Evolutionary conservation across 2,797 vertebrate genomes (phyloP).

Genomic region (Buceros bicornis): DNA sequence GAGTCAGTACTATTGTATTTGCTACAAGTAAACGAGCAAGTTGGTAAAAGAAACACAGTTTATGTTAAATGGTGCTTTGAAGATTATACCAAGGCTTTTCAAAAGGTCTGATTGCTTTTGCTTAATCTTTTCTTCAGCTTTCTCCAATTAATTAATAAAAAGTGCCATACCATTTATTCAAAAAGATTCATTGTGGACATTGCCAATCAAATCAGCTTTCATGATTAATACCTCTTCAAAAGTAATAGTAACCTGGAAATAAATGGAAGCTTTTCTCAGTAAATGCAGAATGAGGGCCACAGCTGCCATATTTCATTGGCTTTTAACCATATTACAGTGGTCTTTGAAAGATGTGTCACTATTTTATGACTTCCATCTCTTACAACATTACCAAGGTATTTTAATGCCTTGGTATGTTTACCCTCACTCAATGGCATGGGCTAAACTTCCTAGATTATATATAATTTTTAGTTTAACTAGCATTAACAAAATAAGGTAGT

Average conservation of each 20-base stretch:
- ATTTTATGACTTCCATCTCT: not conserved
- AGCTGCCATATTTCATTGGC: not conserved
- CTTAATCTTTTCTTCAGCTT: conserved; percentile 46
- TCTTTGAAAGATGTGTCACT: not conserved
- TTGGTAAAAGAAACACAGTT: not conserved
- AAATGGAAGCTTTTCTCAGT: not conserved
- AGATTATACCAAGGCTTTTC: conserved; percentile 25
- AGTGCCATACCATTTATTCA: conserved; percentile 40
- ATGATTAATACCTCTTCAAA: not conserved
- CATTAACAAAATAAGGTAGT: not conserved
- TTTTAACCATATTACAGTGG: not conserved
- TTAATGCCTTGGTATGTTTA: not conserved
- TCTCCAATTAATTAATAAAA: conserved; percentile 15
- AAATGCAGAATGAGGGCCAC: not conserved
- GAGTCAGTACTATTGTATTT: conserved; percentile 17
- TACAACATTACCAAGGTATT: not conserved
- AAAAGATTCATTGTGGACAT: not conserved
- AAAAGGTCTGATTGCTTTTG: conserved; percentile 35
- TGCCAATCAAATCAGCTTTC: conserved; percentile 34
- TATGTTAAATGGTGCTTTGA: conserved; percentile 44
- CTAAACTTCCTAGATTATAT: not conserved
- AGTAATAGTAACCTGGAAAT: not conserved
- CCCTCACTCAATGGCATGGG: not conserved
- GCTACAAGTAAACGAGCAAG: conserved; percentile 6
- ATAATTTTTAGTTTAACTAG: not conserved